Evolutionary conservation across 35 echinoderm and acorn worm species (phyloP), one percentile per base, ranked within the genome.

Genomic region (Apostichopus parvimensis): DNA sequence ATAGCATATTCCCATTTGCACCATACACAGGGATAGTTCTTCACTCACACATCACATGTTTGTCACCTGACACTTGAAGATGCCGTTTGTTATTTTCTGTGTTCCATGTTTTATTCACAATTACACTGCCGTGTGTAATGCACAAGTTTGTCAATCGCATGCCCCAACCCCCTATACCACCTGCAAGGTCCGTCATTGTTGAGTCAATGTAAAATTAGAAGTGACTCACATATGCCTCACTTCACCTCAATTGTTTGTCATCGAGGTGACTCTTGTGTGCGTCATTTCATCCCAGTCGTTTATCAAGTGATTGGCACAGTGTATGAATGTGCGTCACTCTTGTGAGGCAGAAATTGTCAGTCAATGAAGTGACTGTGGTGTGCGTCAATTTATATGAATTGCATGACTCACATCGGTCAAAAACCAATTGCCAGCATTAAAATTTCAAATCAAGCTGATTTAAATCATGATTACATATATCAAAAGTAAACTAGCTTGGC

Each of bases 111-210:
- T 34, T 2, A 34, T 34, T 34, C 28, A 34, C 28, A 34, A 34
- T 34, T 34, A 34, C 28, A 34, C 28, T 34, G 28, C 28, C 28
- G 28, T 34, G 28, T 34, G 28, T 80, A 80, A 80, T 80, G 78
- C 78, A 23, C 23, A 34, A 34, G 28, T 34, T 34, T 1, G 28
- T 25, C 21, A 25, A 25, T 79, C 34, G 78, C 78, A 79, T 25
- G 78, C 34, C 78, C 78, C 18, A 8, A 79, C 78, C 78, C 78
- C 78, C 78, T 25, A 79, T 79, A 79, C 78, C 78, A 18, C 78
- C 78, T 23, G 78, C 78, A 79, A 79, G 78, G 78, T 79, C 78
- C 78, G 78, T 79, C 34, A 45, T 28, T 80, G 18, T 80, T 80
- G 78, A 80, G 78, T 80, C 3, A 80, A 25, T 80, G 78, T 54